These are phyloP conservation scores for Epinotia ramella DNA, from an alignment of 2,888 invertebrate genomes.

Conservation along the genomic window DNA sequence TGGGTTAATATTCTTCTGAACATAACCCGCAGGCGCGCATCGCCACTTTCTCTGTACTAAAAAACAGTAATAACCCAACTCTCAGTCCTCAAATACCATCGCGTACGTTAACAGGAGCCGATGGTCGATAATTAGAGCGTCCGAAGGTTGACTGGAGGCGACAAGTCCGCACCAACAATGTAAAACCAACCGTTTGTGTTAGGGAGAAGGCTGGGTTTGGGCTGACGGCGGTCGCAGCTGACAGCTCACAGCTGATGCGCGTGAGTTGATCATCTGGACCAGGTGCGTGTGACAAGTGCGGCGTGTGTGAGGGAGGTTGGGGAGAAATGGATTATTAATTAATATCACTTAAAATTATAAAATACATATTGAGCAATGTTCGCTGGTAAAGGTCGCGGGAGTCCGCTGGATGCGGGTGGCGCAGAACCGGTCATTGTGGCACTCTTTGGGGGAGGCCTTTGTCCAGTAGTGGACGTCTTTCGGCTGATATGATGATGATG, in stretches of 20 bases:
- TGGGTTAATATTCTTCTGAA: too few relatives aligned
- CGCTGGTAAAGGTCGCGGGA: too few relatives aligned
- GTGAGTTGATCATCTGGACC: conserved; percentile 59
- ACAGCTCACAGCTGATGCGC: conserved; percentile 58
- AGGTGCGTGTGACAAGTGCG: conserved; percentile 66
- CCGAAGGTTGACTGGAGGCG: conserved; percentile 29
- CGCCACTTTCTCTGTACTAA: not conserved
- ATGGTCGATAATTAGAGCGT: conserved; percentile 41
- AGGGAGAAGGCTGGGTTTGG: not conserved
- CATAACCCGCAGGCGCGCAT: not conserved
- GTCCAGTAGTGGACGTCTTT: too few relatives aligned
- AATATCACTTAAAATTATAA: too few relatives aligned
- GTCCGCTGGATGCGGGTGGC: too few relatives aligned
- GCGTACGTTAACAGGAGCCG: conserved; percentile 39
- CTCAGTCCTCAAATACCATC: conserved; percentile 36
- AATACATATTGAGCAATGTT: too few relatives aligned
- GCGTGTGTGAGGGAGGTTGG: conserved; percentile 50
- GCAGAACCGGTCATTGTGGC: too few relatives aligned
- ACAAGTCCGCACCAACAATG: not conserved
- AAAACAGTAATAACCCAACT: conserved; percentile 17
- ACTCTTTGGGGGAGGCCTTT: too few relatives aligned
- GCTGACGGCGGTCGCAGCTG: conserved; percentile 29
- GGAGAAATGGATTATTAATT: conserved; percentile 31
- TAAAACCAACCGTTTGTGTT: not conserved
- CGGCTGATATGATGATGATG: too few relatives aligned